These are phyloP conservation scores for Muntiacus reevesi DNA, from an alignment of 2,113 vertebrate species.

Conservation along the genomic window DNA sequence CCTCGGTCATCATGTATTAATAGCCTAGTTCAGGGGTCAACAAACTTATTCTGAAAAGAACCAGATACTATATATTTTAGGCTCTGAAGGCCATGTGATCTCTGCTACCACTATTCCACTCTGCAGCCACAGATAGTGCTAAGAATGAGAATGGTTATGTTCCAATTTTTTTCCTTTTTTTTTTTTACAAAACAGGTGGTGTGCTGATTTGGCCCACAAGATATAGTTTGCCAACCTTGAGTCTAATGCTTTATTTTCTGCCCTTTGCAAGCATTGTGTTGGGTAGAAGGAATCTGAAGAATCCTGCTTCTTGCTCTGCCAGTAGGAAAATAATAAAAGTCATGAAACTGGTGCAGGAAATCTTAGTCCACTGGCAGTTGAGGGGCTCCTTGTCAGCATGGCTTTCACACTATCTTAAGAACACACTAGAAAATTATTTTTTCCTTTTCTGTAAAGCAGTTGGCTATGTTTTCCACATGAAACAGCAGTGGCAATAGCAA, in stretches of 20 bases:
- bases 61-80: neutral
- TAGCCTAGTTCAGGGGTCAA: neutral
- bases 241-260: constrained; percentile 3
- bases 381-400: neutral
- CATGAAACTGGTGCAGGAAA: neutral
- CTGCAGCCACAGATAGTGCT: neutral
- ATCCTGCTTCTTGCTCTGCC: neutral
- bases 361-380: neutral
- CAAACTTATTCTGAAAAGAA: neutral
- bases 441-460: constrained; percentile 36
- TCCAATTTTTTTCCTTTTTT: neutral
- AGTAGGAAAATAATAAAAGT: neutral
- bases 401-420: constrained; percentile 26
- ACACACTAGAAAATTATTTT: constrained; percentile 52
- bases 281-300: neutral
- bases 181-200: neutral
- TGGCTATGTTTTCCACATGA: constrained; percentile 43
- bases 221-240: neutral
- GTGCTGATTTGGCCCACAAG: neutral
- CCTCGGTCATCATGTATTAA: neutral
- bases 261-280: neutral
- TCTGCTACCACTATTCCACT: neutral
- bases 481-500: constrained; percentile 55
- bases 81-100: neutral
- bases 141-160: neutral